These are phyloP conservation scores for Nebria salina DNA, from an alignment of 2,888 invertebrate genomes.

Conservation along the genomic window DNA sequence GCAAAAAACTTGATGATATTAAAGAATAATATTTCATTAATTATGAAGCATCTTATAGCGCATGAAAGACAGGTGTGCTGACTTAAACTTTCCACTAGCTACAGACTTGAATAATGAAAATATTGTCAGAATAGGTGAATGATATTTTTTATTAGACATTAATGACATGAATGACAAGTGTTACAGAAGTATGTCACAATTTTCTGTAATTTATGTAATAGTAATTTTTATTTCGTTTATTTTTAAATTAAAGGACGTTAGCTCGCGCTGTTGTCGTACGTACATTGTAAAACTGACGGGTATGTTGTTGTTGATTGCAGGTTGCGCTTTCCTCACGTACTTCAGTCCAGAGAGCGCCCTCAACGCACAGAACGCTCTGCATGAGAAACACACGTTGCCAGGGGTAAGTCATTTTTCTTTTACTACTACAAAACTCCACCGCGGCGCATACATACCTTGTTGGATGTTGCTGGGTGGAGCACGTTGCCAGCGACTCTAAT, in stretches of 20 bases:
- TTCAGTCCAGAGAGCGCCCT: constrained; percentile 96
- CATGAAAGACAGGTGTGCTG: not conserved
- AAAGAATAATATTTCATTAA: not conserved
- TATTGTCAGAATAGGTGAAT: not conserved
- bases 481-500: constrained; percentile 19
- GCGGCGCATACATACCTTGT: constrained; percentile 7
- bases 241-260: not conserved
- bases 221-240: constrained; percentile 1
- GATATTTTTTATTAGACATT: too few species aligned
- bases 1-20: not conserved
- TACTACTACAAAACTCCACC: constrained; percentile 15
- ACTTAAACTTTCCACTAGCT: not conserved
- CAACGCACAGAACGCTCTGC: constrained; percentile 91
- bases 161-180: too few species aligned
- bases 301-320: constrained; percentile 67
- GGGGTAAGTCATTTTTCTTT: constrained; percentile 80
- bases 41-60: not conserved
- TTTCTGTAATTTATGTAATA: not conserved
- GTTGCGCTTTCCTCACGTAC: constrained; percentile 98
- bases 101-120: too few species aligned
- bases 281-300: not conserved
- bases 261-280: not conserved
- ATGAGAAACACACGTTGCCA: constrained; percentile 98
- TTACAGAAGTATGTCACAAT: not conserved
- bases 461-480: constrained; percentile 1